Conservation (phyloP, 2,797 vertebrate genomes). For the Micropoecilia bifurca region DNA sequence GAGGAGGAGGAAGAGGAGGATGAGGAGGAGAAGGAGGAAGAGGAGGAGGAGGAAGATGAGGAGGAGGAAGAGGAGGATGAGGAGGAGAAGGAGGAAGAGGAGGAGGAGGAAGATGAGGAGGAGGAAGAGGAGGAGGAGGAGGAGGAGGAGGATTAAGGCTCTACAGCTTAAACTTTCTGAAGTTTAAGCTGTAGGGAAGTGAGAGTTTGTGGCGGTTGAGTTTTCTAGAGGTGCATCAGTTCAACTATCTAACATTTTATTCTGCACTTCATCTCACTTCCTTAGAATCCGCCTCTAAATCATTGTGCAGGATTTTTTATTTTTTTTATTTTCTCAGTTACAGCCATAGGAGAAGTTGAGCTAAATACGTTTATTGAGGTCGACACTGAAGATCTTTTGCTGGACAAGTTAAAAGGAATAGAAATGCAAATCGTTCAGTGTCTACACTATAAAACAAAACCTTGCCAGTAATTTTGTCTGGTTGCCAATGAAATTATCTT, state of each 20-base stretch:
- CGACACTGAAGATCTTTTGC: not conserved
- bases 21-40: too few species aligned
- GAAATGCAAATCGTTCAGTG: too few species aligned
- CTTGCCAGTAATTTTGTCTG: too few species aligned
- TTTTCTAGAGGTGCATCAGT: not conserved
- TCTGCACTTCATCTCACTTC: not conserved
- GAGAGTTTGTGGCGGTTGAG: slow-evolving; percentile 45
- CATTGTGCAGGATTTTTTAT: not conserved
- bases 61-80: too few species aligned
- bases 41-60: too few species aligned
- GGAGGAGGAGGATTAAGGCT: slow-evolving; percentile 2
- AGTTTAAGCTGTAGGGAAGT: slow-evolving; percentile 71
- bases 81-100: too few species aligned
- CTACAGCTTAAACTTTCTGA: slow-evolving; percentile 22
- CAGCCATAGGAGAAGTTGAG: not conserved
- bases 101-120: too few species aligned
- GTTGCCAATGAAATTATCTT: too few species aligned
- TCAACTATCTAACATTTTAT: not conserved
- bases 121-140: not conserved
- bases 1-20: too few species aligned
- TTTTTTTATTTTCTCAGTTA: not conserved
- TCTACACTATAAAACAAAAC: too few species aligned
- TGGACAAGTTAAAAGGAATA: not conserved
- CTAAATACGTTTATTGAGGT: not conserved
- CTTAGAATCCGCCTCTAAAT: not conserved